Conservation (phyloP, 1,140 invertebrate genomes). For the Cydia splendana region DNA sequence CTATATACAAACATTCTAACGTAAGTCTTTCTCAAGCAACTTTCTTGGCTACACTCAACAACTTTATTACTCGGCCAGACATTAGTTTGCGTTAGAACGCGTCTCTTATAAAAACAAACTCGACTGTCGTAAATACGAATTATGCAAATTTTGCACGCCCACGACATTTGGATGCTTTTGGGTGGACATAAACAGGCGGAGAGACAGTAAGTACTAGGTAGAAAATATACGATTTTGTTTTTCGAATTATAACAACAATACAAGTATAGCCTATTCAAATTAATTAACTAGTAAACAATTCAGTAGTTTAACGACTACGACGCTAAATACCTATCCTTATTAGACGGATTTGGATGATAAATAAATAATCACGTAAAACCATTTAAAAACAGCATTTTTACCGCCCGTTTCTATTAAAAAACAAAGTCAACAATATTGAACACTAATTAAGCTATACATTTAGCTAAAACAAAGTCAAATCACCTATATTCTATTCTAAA, state of each 20-base stretch:
- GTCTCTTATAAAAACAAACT: conserved; percentile 19
- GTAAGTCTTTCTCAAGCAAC: background rate
- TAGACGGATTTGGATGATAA: too few species aligned
- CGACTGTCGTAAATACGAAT: conserved; percentile 28
- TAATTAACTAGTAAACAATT: background rate
- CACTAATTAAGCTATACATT: too few species aligned
- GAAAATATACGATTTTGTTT: background rate
- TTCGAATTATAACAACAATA: background rate
- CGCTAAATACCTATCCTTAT: too few species aligned
- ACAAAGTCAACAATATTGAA: background rate
- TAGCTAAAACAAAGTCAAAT: too few species aligned
- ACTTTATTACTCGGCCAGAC: conserved; percentile 1
- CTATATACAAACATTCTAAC: background rate
- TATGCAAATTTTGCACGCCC: conserved; percentile 27
- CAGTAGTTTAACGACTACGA: too few species aligned
- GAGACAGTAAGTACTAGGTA: background rate
- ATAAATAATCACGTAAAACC: too few species aligned
- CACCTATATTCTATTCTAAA: too few species aligned
- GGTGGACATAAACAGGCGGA: background rate
- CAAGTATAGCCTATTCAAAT: background rate
- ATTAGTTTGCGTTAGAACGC: conserved; percentile 19
- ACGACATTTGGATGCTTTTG: conserved; percentile 11
- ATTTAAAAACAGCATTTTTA: background rate
- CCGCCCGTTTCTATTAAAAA: background rate
- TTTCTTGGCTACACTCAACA: background rate